Conservation (phyloP, 2,888 invertebrate species). For the Melanostoma scalare region DNA sequence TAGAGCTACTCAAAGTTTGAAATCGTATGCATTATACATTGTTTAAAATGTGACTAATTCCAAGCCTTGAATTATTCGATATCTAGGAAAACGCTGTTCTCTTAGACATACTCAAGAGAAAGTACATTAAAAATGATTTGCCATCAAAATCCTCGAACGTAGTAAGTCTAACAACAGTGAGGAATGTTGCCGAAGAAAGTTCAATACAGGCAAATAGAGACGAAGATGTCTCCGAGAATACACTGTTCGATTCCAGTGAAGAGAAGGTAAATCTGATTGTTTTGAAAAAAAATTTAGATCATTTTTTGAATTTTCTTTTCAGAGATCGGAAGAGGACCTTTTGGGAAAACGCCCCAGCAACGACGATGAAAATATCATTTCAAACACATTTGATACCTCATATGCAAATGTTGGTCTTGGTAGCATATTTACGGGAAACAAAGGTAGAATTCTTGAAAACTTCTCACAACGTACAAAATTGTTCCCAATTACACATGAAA, state of each 20-base stretch:
- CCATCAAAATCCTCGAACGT: conserved; percentile 75
- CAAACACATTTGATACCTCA: conserved; percentile 49
- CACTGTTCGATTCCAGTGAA: conserved; percentile 51
- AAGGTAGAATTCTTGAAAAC: conserved; percentile 64
- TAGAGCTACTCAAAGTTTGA: not conserved
- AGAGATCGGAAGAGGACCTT: conserved; percentile 54
- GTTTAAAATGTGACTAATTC: too few relatives aligned
- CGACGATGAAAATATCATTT: conserved; percentile 63
- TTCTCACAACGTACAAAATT: conserved; percentile 60
- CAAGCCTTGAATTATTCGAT: not conserved
- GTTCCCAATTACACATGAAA: conserved; percentile 64
- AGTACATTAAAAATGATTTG: conserved; percentile 75
- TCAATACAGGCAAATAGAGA: conserved; percentile 36
- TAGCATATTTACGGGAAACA: conserved; percentile 60
- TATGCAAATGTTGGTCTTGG: conserved; percentile 61
- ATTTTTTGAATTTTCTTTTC: conserved; percentile 1
- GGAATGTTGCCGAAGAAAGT: conserved; percentile 72
- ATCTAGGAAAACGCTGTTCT: conserved; percentile 74
- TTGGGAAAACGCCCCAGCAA: conserved; percentile 23
- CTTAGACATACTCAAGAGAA: conserved; percentile 75
- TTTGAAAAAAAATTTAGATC: not conserved
- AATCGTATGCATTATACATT: not conserved
- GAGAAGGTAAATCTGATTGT: conserved; percentile 44
- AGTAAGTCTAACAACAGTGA: conserved; percentile 75
- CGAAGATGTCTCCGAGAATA: conserved; percentile 54